Conservation (phyloP, 2,888 invertebrate genomes). For the Sceliomorpha sp. region DNA sequence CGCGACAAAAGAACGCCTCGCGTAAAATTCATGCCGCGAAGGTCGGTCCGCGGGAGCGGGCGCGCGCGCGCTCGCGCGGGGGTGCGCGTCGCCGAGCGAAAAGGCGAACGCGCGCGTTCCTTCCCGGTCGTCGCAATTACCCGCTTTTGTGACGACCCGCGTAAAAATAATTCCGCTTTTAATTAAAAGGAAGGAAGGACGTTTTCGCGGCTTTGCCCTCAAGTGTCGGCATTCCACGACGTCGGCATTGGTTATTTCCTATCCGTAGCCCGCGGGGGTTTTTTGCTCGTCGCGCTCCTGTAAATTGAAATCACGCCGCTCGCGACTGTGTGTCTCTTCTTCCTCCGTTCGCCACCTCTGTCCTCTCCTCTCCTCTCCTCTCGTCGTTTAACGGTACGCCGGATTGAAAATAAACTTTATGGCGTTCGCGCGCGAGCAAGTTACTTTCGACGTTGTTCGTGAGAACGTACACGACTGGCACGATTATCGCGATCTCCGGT, state of each 20-base stretch:
- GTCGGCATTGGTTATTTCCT: slow-evolving; percentile 37
- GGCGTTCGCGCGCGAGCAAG: slow-evolving; percentile 55
- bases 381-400: slow-evolving; percentile 59
- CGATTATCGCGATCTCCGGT: slow-evolving; percentile 63
- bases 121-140: too few species aligned
- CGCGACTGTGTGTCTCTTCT: slow-evolving; percentile 45
- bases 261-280: slow-evolving; percentile 26
- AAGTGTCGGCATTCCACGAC: slow-evolving; percentile 7
- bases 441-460: slow-evolving; percentile 61
- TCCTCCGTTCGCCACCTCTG: slow-evolving; percentile 41
- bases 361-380: slow-evolving; percentile 43
- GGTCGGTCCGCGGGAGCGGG: too few species aligned
- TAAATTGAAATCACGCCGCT: slow-evolving; percentile 56
- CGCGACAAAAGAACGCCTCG: slow-evolving; percentile 2
- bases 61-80: too few species aligned
- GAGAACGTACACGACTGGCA: slow-evolving; percentile 62
- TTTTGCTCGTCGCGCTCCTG: slow-evolving; percentile 43
- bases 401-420: slow-evolving; percentile 64
- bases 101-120: too few species aligned
- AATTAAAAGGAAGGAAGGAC: slow-evolving; percentile 29
- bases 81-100: too few species aligned
- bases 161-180: slow-evolving; percentile 30
- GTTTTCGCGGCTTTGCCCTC: background rate
- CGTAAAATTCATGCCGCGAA: too few species aligned
- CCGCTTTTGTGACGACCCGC: too few species aligned